Evolutionary conservation across 2,113 vertebrate genomes (phyloP).

Genomic region (Ophthalmolycus amberensis): DNA sequence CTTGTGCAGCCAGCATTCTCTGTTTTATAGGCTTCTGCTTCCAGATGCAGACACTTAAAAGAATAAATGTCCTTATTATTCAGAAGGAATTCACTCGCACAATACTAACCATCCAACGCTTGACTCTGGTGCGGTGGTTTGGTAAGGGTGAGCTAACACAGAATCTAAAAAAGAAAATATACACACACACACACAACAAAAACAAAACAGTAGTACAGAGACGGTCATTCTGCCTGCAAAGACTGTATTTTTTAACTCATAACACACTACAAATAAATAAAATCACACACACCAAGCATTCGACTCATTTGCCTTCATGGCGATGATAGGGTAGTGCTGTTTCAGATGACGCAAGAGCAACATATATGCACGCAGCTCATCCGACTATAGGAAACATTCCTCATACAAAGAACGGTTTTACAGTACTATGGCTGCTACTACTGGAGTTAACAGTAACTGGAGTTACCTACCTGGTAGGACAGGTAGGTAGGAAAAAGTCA

Average conservation of each 20-base stretch:
- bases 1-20: background rate
- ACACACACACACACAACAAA: conserved; percentile 4
- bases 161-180: background rate
- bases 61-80: background rate
- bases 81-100: background rate
- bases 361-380: background rate
- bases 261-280: conserved; percentile 19
- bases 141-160: background rate
- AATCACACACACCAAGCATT: conserved; percentile 17
- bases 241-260: conserved; percentile 6
- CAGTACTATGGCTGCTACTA: background rate
- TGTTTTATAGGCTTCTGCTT: background rate
- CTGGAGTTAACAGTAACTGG: no score
- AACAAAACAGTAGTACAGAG: background rate
- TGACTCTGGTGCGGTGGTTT: background rate
- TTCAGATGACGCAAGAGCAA: conserved; percentile 32
- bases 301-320: background rate
- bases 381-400: background rate
- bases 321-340: conserved; percentile 4
- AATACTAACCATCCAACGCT: background rate
- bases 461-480: no score
- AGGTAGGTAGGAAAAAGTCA: background rate
- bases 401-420: background rate
- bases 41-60: conserved; percentile 12
- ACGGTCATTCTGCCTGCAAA: background rate